Base-by-base conservation (phyloP, 64 coral and sea anemone species). In the Astreopora myriophthalma region DNA sequence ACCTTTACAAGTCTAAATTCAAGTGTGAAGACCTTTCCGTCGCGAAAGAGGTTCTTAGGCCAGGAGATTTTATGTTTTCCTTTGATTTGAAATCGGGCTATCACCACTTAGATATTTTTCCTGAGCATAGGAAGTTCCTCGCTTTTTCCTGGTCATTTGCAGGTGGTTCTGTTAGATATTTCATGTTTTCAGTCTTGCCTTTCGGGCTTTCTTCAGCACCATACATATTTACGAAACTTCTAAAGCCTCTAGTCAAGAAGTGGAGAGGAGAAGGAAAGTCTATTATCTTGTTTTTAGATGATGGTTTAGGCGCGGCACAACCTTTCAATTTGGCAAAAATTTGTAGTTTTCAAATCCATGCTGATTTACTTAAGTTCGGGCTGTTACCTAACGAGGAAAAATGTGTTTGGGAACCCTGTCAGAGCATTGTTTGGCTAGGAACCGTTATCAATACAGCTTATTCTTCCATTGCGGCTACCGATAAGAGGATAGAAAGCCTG, bases 81-180 rank as follows among this genome's bases (percentile, higher is more conserved):
- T 92, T 92, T 80, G 84, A 93, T 39, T 79, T 93, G 30, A 93
- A 87, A n/a, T 93, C 91, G 34, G 91, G 91, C 5, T 93, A 93
- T 24, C 91, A 93, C 38, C 91, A 80, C 33, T 30, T 93, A 16
- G 91, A 79, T 31, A 93, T 93, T 12, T 87, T 93, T 3, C 62
- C 73, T 6, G 80, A 85, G 16, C 89, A 91, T 25, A 64, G 76
- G 34, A 91, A 92, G 42, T 92, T 31, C 61, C 28, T 92, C 3
- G 19, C 90, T 22, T 92, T 92, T 72, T 60, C 69, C 4, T 85
- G 80, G 90, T 48, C 16, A 11, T 92, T 92, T 81, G 28, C 51
- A 24, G 0, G 35, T 61, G 75, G 85, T 1, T 16, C 5, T 37
- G 20, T n/a, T 2, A 85, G 73, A 34, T 90, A 62, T 90, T 33